These are phyloP conservation scores for Eutrigla gurnardus DNA, from an alignment of 2,797 vertebrate genomes.

Conservation along the genomic window DNA sequence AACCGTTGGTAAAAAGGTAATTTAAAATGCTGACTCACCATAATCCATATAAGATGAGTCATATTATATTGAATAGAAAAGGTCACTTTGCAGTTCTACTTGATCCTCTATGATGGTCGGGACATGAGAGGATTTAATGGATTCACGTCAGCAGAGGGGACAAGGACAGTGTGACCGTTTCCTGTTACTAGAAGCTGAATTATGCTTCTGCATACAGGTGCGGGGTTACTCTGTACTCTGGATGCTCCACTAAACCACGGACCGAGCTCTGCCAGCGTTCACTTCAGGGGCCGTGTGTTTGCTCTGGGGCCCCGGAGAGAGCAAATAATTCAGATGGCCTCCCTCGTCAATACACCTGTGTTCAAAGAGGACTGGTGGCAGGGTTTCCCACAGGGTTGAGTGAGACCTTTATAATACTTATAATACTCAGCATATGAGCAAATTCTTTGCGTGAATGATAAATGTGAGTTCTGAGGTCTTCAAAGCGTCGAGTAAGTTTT, in stretches of 20 bases:
- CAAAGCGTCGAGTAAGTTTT: neutral
- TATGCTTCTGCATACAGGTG: conserved; percentile 5
- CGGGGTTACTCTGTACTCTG: neutral
- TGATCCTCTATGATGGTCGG: conserved; percentile 7
- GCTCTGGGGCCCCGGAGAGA: no score
- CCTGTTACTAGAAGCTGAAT: conserved; percentile 19
- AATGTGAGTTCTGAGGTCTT: neutral
- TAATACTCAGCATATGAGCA: no score
- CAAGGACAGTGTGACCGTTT: conserved; percentile 1
- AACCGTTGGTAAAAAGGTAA: conserved; percentile 13
- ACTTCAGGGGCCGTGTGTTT: no score
- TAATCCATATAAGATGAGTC: conserved; percentile 12
- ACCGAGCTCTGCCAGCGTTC: neutral
- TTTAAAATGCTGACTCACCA: conserved; percentile 14
- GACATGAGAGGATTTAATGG: conserved; percentile 21
- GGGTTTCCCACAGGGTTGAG: no score
- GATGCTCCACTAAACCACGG: neutral
- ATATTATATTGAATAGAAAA: conserved; percentile 11
- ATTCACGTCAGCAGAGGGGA: conserved; percentile 15
- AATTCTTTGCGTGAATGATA: no score
- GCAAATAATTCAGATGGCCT: no score
- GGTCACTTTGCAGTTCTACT: conserved; percentile 26
- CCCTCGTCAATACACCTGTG: no score
- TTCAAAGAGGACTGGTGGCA: no score
- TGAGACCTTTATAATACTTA: no score